Evolutionary conservation across 2,888 invertebrate genomes (phyloP).

Genomic region (Trichacis sp.): DNA sequence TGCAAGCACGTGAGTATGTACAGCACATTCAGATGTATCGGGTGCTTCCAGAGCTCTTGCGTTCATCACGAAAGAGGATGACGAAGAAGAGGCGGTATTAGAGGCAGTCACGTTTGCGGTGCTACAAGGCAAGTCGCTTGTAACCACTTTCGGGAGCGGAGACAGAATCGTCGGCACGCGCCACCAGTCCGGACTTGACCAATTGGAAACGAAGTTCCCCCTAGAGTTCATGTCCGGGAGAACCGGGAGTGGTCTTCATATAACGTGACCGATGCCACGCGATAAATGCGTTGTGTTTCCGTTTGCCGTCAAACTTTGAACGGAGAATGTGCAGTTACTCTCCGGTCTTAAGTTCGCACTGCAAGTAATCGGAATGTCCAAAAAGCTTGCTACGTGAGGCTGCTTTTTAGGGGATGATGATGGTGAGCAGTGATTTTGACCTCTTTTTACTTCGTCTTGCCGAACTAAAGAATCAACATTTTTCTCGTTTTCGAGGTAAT

Average conservation of each 20-base stretch:
- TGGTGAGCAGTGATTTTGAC: constrained; percentile 56
- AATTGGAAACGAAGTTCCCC: constrained; percentile 70
- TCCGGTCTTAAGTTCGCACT: constrained; percentile 46
- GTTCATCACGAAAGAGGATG: no score
- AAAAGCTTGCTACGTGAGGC: constrained; percentile 64
- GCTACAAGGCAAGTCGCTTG: constrained; percentile 62
- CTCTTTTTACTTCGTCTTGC: constrained; percentile 54
- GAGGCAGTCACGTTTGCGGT: no score
- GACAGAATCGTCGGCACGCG: constrained; percentile 62
- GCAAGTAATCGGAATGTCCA: constrained; percentile 19
- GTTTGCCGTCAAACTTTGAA: constrained; percentile 61
- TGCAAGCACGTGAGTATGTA: constrained; percentile 15
- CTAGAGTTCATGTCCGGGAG: constrained; percentile 76
- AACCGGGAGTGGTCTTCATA: constrained; percentile 88
- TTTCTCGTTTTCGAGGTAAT: constrained; percentile 49
- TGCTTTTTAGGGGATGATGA: constrained; percentile 48
- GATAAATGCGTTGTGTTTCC: constrained; percentile 64
- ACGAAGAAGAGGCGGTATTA: no score
- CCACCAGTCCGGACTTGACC: constrained; percentile 70
- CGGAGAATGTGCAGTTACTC: constrained; percentile 61
- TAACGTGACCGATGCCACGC: constrained; percentile 73
- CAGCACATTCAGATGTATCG: no score
- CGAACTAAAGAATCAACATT: constrained; percentile 26
- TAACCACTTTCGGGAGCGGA: constrained; percentile 59
- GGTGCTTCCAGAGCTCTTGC: no score